Conservation (phyloP, 2,888 invertebrate genomes). For the Tromatobia lineatoria region DNA sequence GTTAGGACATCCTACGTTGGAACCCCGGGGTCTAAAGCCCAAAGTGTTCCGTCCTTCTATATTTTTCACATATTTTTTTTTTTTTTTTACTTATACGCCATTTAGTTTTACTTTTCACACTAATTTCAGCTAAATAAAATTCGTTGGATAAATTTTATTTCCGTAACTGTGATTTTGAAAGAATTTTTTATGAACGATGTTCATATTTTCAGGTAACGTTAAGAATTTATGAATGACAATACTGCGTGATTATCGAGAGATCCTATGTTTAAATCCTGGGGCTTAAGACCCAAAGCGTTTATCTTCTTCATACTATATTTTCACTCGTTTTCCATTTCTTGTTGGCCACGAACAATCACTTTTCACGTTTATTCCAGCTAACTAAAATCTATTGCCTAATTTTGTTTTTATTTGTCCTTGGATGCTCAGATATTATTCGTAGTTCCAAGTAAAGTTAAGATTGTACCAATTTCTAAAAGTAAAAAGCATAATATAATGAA, state of each 20-base stretch:
- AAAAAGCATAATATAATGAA: too few relatives aligned
- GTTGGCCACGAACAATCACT: slow-evolving; percentile 22
- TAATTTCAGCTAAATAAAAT: not conserved
- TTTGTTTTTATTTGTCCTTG: not conserved
- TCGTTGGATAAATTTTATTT: not conserved
- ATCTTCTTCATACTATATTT: slow-evolving; percentile 33
- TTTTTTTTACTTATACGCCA: slow-evolving; percentile 22
- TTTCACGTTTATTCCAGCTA: not conserved
- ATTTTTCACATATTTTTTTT: slow-evolving; percentile 39
- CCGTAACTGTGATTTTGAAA: not conserved
- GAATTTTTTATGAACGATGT: not conserved
- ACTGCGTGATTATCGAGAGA: slow-evolving; percentile 76
- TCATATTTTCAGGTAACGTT: not conserved
- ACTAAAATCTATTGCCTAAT: not conserved
- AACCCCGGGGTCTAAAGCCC: slow-evolving; percentile 72
- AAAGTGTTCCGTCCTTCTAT: slow-evolving; percentile 19
- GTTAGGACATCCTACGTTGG: slow-evolving; percentile 75
- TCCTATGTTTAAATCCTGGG: slow-evolving; percentile 76
- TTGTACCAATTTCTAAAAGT: too few relatives aligned
- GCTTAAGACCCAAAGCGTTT: slow-evolving; percentile 35
- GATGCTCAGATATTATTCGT: too few relatives aligned
- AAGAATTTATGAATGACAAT: slow-evolving; percentile 56
- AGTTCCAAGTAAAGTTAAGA: not conserved
- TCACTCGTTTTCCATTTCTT: slow-evolving; percentile 30
- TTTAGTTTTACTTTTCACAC: slow-evolving; percentile 21